These are phyloP conservation scores for Cyrtonyx montezumae DNA, from an alignment of 2,113 vertebrate genomes.

Conservation along the genomic window DNA sequence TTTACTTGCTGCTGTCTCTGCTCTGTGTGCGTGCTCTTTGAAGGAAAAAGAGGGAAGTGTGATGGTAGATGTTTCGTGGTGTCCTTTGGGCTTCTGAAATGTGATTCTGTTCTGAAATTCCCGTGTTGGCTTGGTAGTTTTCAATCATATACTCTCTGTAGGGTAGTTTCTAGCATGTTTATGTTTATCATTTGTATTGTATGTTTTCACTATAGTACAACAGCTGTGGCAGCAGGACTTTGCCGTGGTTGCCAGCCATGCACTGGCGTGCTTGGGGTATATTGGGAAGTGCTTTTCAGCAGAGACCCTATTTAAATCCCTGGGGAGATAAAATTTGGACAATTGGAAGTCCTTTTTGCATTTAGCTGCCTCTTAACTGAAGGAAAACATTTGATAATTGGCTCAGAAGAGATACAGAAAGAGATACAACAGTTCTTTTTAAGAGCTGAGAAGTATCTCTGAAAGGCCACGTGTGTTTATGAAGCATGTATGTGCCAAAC, in stretches of 20 bases:
- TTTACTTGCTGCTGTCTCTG: neutral
- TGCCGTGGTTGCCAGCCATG: neutral
- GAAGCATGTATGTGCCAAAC: neutral
- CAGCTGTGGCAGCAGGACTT: neutral
- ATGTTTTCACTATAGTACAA: neutral
- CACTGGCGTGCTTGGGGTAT: neutral
- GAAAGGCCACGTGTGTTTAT: neutral
- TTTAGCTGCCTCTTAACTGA: neutral
- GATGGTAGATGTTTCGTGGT: neutral
- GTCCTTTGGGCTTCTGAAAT: neutral
- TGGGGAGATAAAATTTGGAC: neutral
- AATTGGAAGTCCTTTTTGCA: neutral
- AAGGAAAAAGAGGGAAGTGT: neutral
- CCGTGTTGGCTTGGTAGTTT: neutral
- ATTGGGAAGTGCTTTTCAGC: neutral
- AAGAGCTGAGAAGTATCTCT: constrained; percentile 1
- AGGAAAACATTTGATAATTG: neutral
- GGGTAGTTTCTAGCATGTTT: neutral
- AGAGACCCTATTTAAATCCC: neutral
- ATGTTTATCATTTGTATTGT: neutral
- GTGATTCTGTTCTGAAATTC: neutral
- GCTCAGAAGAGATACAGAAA: neutral
- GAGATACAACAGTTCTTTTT: neutral
- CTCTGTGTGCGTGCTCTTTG: neutral
- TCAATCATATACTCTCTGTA: neutral